Evolutionary conservation across 2,888 invertebrate genomes (phyloP).

Genomic region (Nephrotoma appendiculata): DNA sequence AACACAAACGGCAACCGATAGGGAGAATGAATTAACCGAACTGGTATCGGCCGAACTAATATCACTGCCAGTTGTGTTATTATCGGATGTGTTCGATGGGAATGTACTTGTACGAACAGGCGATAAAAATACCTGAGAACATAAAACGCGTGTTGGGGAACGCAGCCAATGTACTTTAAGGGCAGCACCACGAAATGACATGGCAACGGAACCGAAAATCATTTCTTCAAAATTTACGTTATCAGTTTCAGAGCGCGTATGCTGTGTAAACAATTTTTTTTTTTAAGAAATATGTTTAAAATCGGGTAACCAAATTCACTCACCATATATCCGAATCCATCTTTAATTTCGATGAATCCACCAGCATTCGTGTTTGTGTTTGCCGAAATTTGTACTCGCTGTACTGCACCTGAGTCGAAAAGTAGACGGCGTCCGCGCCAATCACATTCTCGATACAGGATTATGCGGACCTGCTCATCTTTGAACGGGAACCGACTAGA

Average conservation of each 20-base stretch:
- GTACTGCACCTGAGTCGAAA: slow-evolving; percentile 58
- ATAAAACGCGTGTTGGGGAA: slow-evolving; percentile 35
- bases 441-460: slow-evolving; percentile 77
- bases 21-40: slow-evolving; percentile 29
- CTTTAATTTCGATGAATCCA: slow-evolving; percentile 44
- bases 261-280: too few relatives aligned
- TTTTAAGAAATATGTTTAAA: neutral
- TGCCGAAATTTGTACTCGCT: neutral
- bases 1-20: slow-evolving; percentile 22
- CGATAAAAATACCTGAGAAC: slow-evolving; percentile 46
- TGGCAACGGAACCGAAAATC: slow-evolving; percentile 82
- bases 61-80: slow-evolving; percentile 8
- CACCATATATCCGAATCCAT: slow-evolving; percentile 51
- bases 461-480: slow-evolving; percentile 60
- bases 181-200: slow-evolving; percentile 77
- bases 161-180: slow-evolving; percentile 52
- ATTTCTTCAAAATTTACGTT: slow-evolving; percentile 71
- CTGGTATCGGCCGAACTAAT: slow-evolving; percentile 27
- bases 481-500: slow-evolving; percentile 43
- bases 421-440: slow-evolving; percentile 63
- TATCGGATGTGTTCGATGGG: slow-evolving; percentile 7
- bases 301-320: neutral
- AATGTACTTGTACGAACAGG: slow-evolving; percentile 28
- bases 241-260: slow-evolving; percentile 49
- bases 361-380: slow-evolving; percentile 8